phyloP scores from a whole-genome alignment of 2,888 invertebrate genomes.

The Morinoia aosen region DNA sequence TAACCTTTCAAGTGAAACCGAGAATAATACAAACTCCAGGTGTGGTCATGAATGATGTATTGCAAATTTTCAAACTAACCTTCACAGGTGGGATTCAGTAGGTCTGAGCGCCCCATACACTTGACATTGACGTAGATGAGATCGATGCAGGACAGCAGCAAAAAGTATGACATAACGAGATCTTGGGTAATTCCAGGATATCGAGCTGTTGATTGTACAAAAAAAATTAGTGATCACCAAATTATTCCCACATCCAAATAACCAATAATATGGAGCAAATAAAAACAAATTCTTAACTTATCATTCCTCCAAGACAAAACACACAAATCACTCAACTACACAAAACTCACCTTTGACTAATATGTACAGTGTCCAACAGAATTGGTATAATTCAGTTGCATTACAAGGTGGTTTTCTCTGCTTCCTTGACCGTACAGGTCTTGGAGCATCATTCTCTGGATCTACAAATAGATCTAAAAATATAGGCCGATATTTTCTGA shows the following conservation, averaged over 20 bases:
- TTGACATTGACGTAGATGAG: slow-evolving; percentile 90
- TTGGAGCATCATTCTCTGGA: slow-evolving; percentile 75
- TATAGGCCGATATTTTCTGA: slow-evolving; percentile 86
- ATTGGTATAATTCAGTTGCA: slow-evolving; percentile 87
- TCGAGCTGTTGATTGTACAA: slow-evolving; percentile 75
- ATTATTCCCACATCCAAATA: not conserved
- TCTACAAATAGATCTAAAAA: slow-evolving; percentile 88
- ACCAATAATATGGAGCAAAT: not conserved
- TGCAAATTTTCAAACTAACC: slow-evolving; percentile 74
- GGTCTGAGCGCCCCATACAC: slow-evolving; percentile 83
- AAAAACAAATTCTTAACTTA: not conserved
- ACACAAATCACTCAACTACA: not conserved
- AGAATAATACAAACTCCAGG: too few species aligned
- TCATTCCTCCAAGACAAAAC: not conserved
- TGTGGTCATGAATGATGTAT: too few species aligned
- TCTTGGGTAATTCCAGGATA: slow-evolving; percentile 90
- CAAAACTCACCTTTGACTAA: slow-evolving; percentile 65
- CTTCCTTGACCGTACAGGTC: slow-evolving; percentile 66
- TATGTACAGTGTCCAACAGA: slow-evolving; percentile 88
- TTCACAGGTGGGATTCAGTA: slow-evolving; percentile 87
- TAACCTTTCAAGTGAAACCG: too few species aligned
- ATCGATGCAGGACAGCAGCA: slow-evolving; percentile 91
- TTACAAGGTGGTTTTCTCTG: slow-evolving; percentile 83
- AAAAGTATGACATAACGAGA: slow-evolving; percentile 92
- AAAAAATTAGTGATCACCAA: not conserved